These are phyloP conservation scores for Pyrrhosoma nymphula DNA, from an alignment of 2,888 invertebrate genomes.

Conservation along the genomic window DNA sequence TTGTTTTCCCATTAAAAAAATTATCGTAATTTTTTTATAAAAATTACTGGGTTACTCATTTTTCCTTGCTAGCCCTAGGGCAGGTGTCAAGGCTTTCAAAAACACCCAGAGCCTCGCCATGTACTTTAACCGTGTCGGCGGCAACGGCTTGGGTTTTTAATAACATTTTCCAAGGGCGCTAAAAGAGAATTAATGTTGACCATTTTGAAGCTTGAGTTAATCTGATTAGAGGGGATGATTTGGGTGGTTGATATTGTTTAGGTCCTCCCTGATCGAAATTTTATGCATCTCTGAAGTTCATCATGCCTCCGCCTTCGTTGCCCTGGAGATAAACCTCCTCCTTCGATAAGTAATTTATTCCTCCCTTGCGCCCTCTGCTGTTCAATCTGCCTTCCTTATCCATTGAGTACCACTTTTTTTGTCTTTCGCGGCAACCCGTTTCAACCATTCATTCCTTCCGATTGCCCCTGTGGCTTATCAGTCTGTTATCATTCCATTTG, in stretches of 20 bases:
- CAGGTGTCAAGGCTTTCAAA: background rate
- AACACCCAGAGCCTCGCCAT: background rate
- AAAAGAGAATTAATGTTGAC: background rate
- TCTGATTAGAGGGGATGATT: constrained; percentile 13
- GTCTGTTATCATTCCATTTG: background rate
- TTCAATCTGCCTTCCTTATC: background rate
- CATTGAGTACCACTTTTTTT: background rate
- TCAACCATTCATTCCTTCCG: background rate
- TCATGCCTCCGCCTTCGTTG: background rate
- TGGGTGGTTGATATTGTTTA: background rate
- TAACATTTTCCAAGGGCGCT: background rate
- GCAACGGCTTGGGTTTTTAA: background rate
- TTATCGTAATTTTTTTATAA: too few relatives aligned
- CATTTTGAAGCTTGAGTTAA: background rate
- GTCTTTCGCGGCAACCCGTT: background rate
- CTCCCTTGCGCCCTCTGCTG: background rate
- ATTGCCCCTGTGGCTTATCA: background rate
- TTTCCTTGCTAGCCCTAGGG: background rate
- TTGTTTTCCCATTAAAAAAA: too few relatives aligned
- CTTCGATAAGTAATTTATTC: constrained; percentile 14
- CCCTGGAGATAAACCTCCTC: background rate
- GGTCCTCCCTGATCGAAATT: background rate
- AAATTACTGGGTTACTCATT: too few relatives aligned
- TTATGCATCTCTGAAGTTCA: constrained; percentile 23
- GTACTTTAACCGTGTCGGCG: background rate